A percentile compares a stretch with the other conserved stretches of the same genome.
phyloP scores from a whole-genome alignment of 2,888 invertebrate genomes.

The Spisula solida region DNA sequence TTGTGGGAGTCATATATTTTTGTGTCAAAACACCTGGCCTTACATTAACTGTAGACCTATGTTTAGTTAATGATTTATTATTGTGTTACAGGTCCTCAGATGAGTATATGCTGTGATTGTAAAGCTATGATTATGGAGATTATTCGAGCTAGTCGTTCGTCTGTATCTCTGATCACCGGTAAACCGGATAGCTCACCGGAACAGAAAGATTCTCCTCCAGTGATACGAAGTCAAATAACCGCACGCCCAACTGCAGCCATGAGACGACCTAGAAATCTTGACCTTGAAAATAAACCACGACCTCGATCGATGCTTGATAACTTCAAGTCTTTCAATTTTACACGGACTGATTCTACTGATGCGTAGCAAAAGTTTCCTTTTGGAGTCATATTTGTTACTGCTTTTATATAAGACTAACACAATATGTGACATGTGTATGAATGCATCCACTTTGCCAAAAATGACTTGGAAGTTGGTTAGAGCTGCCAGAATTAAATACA shows the following conservation, averaged over 20 bases:
- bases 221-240: neutral
- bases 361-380: conserved; percentile 27
- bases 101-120: conserved; percentile 98
- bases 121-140: conserved; percentile 97
- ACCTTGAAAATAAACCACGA: conserved; percentile 55
- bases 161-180: conserved; percentile 80
- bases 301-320: conserved; percentile 68
- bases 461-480: too few relatives aligned
- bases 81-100: conserved; percentile 90
- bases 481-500: too few relatives aligned
- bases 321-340: conserved; percentile 64
- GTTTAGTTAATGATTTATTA: neutral
- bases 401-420: too few relatives aligned
- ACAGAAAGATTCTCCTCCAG: conserved; percentile 20
- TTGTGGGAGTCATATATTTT: too few relatives aligned
- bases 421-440: too few relatives aligned
- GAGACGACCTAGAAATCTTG: conserved; percentile 47
- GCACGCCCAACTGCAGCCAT: conserved; percentile 20
- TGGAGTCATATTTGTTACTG: too few relatives aligned
- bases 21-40: too few relatives aligned
- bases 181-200: conserved; percentile 47
- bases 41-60: too few relatives aligned
- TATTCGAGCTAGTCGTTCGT: conserved; percentile 94
- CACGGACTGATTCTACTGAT: conserved; percentile 51
- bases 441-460: too few relatives aligned